Conservation (phyloP, 2,113 vertebrate species). For the Paralichthys olivaceus region DNA sequence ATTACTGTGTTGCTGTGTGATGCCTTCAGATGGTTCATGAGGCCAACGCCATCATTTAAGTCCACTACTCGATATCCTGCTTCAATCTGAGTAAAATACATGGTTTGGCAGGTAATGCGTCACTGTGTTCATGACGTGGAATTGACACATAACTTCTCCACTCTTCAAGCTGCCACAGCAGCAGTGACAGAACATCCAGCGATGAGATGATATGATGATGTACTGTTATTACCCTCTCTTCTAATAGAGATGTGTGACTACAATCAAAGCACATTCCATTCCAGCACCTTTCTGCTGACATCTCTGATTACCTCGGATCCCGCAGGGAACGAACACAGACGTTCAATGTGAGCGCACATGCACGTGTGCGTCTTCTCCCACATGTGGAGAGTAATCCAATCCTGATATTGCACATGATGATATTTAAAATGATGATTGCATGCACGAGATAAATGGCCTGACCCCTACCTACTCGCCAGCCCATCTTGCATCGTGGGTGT, state of each 20-base stretch:
- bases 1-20: not conserved
- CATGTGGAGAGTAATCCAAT: conserved; percentile 18
- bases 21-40: not conserved
- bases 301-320: conserved; percentile 48
- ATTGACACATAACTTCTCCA: not conserved
- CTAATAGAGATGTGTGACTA: conserved; percentile 56
- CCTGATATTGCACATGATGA: conserved; percentile 24
- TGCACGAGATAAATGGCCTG: conserved; percentile 8
- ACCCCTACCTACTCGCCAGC: not conserved
- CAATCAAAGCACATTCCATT: conserved; percentile 39
- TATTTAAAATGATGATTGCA: conserved; percentile 6
- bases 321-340: not conserved
- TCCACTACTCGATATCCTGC: conserved; percentile 9
- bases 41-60: not conserved
- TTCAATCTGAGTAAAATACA: conserved; percentile 6
- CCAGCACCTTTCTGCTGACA: conserved; percentile 46
- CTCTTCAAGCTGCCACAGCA: not conserved
- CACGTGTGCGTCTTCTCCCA: not conserved
- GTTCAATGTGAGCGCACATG: not conserved
- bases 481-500: no score
- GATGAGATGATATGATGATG: conserved; percentile 32
- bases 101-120: not conserved
- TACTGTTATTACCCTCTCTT: conserved; percentile 50
- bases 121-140: not conserved
- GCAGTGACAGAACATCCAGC: conserved; percentile 16